Conservation (phyloP, 2,888 invertebrate species). For the Caradrina clavipalpis region DNA sequence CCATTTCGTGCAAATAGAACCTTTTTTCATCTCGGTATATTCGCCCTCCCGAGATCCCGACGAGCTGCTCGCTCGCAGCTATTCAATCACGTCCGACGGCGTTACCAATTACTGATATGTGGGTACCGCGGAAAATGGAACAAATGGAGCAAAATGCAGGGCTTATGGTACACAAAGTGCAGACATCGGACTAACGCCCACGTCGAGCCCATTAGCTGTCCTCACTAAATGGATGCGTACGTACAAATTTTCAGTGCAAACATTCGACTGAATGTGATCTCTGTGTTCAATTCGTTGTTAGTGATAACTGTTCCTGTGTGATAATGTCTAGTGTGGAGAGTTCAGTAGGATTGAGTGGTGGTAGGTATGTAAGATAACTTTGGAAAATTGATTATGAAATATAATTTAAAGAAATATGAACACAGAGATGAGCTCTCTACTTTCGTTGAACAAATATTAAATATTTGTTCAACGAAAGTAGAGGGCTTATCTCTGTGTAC, state of each 20-base stretch:
- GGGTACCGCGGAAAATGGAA: slow-evolving; percentile 1
- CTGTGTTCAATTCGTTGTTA: neutral
- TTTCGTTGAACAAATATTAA: neutral
- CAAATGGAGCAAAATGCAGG: slow-evolving; percentile 1
- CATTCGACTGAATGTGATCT: neutral
- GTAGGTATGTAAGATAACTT: neutral
- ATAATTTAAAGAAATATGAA: neutral
- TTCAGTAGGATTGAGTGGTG: neutral
- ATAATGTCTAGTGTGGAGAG: neutral
- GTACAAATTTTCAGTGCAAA: neutral
- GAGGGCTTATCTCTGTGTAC: neutral
- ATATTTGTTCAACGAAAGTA: neutral
- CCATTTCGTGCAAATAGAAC: slow-evolving; percentile 3
- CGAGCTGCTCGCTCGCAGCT: neutral
- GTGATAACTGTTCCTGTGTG: neutral
- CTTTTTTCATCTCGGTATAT: slow-evolving; percentile 3
- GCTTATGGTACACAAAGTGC: neutral
- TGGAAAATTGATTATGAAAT: neutral
- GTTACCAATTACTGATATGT: slow-evolving; percentile 1
- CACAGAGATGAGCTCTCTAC: neutral
- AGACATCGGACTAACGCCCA: neutral
- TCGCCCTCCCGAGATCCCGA: neutral
- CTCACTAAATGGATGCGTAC: neutral
- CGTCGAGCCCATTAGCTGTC: neutral
- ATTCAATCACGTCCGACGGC: slow-evolving; percentile 6